Evolutionary conservation across 2,888 invertebrate genomes (phyloP).

Genomic region (Tenthredo distinguenda): DNA sequence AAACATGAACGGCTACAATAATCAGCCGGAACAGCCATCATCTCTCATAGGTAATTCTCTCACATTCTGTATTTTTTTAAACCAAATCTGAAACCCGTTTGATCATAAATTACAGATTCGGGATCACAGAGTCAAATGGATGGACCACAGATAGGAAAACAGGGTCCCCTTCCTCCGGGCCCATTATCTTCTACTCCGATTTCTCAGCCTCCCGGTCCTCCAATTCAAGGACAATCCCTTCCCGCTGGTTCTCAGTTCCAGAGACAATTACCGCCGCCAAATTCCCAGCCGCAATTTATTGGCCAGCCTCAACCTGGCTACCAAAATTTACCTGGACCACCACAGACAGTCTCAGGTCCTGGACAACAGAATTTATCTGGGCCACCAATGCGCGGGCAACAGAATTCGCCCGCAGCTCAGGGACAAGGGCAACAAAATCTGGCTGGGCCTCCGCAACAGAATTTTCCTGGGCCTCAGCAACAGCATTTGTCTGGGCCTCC

Average conservation of each 20-base stretch:
- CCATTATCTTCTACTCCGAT: conserved; percentile 46
- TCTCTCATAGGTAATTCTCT: conserved; percentile 56
- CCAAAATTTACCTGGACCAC: conserved; percentile 62
- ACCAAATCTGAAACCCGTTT: not conserved
- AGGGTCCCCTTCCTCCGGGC: conserved; percentile 41
- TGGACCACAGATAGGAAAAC: conserved; percentile 52
- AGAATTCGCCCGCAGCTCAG: conserved; percentile 56
- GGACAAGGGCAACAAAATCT: conserved; percentile 57
- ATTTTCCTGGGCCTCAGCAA: conserved; percentile 57
- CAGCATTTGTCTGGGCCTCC: conserved; percentile 52
- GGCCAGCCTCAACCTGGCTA: conserved; percentile 62
- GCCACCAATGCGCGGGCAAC: conserved; percentile 60
- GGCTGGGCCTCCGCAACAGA: conserved; percentile 47
- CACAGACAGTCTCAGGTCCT: conserved; percentile 33
- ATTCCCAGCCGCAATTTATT: conserved; percentile 31
- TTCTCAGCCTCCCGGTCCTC: conserved; percentile 65
- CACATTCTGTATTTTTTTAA: not conserved
- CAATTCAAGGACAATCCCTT: conserved; percentile 65
- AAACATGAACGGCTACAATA: conserved; percentile 69
- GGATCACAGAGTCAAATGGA: conserved; percentile 52
- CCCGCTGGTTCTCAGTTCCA: conserved; percentile 57
- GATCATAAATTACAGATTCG: conserved; percentile 39
- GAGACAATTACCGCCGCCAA: conserved; percentile 49
- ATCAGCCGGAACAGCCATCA: conserved; percentile 62
- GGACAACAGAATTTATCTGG: conserved; percentile 55